Conservation (phyloP, 2,888 invertebrate genomes). For the Cryptosula pallasiana region DNA sequence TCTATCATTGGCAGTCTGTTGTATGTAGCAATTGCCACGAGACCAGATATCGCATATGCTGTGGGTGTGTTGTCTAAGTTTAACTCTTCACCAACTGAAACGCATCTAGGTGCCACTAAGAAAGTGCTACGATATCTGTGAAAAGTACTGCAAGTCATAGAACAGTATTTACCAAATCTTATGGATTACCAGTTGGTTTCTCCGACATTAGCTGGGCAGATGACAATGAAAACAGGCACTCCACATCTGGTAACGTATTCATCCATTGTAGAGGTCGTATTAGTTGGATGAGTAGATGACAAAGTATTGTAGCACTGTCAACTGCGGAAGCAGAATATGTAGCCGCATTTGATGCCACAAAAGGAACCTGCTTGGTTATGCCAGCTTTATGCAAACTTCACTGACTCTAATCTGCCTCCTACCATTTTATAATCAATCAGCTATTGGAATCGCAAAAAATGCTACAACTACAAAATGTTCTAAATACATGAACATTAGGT, state of each 20-base stretch:
- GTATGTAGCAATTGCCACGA: constrained; percentile 28
- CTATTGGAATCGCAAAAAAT: constrained; percentile 29
- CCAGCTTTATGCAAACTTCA: constrained; percentile 28
- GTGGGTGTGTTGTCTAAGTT: too few relatives aligned
- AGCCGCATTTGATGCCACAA: constrained; percentile 32
- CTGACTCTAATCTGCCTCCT: neutral
- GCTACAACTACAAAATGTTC: neutral
- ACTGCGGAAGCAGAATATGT: constrained; percentile 46
- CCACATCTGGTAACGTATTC: constrained; percentile 41
- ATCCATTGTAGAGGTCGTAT: constrained; percentile 37
- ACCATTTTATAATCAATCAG: constrained; percentile 31
- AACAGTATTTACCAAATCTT: neutral
- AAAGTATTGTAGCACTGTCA: constrained; percentile 35
- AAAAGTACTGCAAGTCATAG: too few relatives aligned
- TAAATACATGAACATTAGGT: constrained; percentile 15
- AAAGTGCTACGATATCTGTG: constrained; percentile 29
- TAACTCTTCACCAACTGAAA: constrained; percentile 28
- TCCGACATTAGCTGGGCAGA: constrained; percentile 43
- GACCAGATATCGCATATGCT: constrained; percentile 31
- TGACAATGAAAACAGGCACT: constrained; percentile 32
- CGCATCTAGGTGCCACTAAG: constrained; percentile 31
- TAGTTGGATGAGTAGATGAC: constrained; percentile 39
- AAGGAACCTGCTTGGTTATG: constrained; percentile 30
- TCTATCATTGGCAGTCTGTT: constrained; percentile 28
- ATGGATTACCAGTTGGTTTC: constrained; percentile 29